Base-by-base conservation (phyloP, 1,140 invertebrate genomes). In the Drosophila burlai region DNA sequence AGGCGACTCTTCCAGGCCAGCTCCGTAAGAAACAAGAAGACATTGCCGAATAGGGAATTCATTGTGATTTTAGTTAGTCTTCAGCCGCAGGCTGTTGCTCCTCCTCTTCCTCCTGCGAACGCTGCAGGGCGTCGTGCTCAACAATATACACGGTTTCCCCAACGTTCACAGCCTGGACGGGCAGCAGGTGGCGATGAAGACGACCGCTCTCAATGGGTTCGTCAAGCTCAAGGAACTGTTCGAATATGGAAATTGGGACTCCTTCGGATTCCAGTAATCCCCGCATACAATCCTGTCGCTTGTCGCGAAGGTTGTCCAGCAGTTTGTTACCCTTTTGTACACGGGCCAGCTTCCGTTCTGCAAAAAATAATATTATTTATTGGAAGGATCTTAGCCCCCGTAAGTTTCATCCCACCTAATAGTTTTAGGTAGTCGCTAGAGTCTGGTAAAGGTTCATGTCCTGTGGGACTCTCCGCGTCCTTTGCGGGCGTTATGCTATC, bases 1-100 rank as follows among this genome's bases (percentile, higher is more conserved):
- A 93, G 80, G 31, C 94, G 93, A 62, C 93, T 93, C 57, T 93
- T 93, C 93, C 93, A 94, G 16, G 94, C 94, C 61, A 94, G 80
- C 61, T 94, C 94, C 16, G 94, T 92, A 3, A 94, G 80, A 80
- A 94, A 94, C 21, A 94, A 55, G 62, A 94, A 93, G 24, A 94
- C 89, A 52, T 93, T 86, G 34, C 91, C 91, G 60, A 93, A 93
- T 7, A 75, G 57, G 16, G 92, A 92, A 43, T 92, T 69, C 92
- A 93, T 93, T 66, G 40, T 80, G 58, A 45, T 50, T 62, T 40
- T 59, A 26, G 34, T 64, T 86, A 63, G 3, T 73, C 31, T 43
- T 72, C 31, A 54, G 38, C 36, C 11, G 50, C 46, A 6, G 61
- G 7, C 7, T 46, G 21, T 15, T 78, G 40, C n/a, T 63, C 40